Evolutionary conservation across 2,113 vertebrate species (phyloP).

Genomic region (Bufo bufo): DNA sequence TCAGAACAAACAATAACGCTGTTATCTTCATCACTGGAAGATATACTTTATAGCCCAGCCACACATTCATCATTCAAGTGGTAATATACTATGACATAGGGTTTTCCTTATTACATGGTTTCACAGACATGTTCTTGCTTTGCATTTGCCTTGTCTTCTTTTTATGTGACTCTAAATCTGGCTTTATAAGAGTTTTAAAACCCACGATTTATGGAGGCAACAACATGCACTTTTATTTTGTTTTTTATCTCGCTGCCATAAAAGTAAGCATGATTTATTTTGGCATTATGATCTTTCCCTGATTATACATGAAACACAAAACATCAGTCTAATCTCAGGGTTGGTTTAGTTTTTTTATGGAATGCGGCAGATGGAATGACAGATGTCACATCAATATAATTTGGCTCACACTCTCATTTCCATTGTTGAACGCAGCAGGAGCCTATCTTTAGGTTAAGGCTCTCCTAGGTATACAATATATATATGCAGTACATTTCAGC

Average conservation of each 20-base stretch:
- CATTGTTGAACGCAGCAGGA: conserved; percentile 63
- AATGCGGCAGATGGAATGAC: conserved; percentile 73
- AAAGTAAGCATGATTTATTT: conserved; percentile 56
- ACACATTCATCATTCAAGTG: neutral
- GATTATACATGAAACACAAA: conserved; percentile 61
- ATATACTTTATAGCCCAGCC: neutral
- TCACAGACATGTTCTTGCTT: neutral
- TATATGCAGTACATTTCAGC: conserved; percentile 9
- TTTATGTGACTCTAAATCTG: conserved; percentile 34
- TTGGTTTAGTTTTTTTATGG: conserved; percentile 65
- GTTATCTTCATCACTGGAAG: neutral
- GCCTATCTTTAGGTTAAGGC: conserved; percentile 63
- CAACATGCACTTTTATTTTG: conserved; percentile 34
- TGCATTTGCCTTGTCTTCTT: neutral
- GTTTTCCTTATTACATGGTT: neutral
- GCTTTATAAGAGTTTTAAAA: conserved; percentile 30
- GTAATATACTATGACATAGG: neutral
- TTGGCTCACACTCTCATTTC: conserved; percentile 67
- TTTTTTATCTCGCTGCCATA: conserved; percentile 45
- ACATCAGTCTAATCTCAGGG: conserved; percentile 63
- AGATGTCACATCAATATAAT: conserved; percentile 74
- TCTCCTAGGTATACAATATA: conserved; percentile 64
- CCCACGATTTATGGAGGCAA: neutral
- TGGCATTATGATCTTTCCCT: conserved; percentile 55
- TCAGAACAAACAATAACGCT: neutral